Conservation (phyloP, 2,888 invertebrate genomes). For the Frankliniella intonsa region DNA sequence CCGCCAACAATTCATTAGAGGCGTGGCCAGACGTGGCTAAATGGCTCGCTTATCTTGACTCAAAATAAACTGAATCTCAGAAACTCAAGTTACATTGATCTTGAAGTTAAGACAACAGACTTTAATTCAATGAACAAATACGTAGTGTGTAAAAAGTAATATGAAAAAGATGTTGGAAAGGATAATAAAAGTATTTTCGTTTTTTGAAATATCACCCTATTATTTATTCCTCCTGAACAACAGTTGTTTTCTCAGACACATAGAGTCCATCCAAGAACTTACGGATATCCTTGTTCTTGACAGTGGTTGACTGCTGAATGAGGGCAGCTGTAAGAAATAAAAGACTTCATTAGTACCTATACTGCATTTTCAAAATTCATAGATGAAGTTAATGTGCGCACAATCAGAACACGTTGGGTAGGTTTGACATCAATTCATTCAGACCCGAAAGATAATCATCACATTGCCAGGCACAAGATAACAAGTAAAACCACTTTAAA, state of each 20-base stretch:
- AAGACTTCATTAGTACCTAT: neutral
- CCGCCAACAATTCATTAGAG: too few relatives aligned
- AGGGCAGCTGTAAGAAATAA: constrained; percentile 70
- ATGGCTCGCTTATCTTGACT: too few relatives aligned
- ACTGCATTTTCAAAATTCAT: too few relatives aligned
- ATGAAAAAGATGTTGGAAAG: too few relatives aligned
- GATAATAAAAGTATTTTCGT: neutral
- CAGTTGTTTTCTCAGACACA: constrained; percentile 96
- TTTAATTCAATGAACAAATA: too few relatives aligned
- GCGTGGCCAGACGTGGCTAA: too few relatives aligned
- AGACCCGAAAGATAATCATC: neutral
- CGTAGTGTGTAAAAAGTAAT: too few relatives aligned
- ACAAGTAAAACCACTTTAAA: neutral
- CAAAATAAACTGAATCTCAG: too few relatives aligned
- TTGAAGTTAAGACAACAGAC: too few relatives aligned
- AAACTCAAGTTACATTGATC: too few relatives aligned
- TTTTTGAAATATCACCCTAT: neutral
- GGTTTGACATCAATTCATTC: neutral
- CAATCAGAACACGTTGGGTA: neutral
- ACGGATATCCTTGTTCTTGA: constrained; percentile 99
- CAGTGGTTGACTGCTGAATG: constrained; percentile 97
- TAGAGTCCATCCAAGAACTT: constrained; percentile 99
- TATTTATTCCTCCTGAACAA: constrained; percentile 69
- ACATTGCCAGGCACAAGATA: neutral
- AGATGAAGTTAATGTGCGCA: too few relatives aligned